A percentile compares a stretch with the other conserved stretches of the same genome.
These are phyloP conservation scores for Semaprochilodus insignis DNA, from an alignment of 2,797 vertebrate genomes.

Conservation along the genomic window DNA sequence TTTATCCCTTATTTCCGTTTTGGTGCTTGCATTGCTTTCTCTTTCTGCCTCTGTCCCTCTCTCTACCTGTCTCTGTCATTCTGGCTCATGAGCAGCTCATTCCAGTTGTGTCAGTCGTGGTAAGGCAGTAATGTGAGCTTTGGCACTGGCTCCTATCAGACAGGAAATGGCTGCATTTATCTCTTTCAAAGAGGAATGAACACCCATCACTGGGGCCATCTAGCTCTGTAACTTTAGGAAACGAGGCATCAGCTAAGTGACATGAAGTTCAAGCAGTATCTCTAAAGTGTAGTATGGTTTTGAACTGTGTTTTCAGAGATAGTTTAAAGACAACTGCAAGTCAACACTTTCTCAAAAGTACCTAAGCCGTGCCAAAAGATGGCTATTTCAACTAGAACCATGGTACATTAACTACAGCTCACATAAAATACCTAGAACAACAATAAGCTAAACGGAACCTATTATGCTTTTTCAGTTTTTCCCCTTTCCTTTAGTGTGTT, in stretches of 20 bases:
- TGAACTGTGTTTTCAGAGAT: neutral
- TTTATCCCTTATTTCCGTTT: too few relatives aligned
- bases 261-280: neutral
- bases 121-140: constrained; percentile 8
- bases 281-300: neutral
- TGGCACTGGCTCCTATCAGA: constrained; percentile 13
- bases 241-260: neutral
- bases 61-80: constrained; percentile 20
- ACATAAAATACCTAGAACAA: neutral
- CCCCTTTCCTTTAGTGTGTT: too few relatives aligned
- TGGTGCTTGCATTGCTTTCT: neutral
- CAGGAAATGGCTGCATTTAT: constrained; percentile 31
- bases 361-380: neutral
- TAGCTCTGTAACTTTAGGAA: neutral
- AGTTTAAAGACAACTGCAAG: too few relatives aligned
- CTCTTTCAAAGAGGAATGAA: constrained; percentile 24
- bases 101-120: constrained; percentile 27
- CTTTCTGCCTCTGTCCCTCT: neutral
- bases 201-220: neutral
- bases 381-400: too few relatives aligned
- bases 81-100: constrained; percentile 27
- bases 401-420: neutral
- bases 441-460: neutral
- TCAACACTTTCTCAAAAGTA: neutral
- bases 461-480: too few relatives aligned